Evolutionary conservation across 2,888 invertebrate species (phyloP), one percentile per base, ranked within the genome.

Genomic region (Gymnoscelis rufifasciata): DNA sequence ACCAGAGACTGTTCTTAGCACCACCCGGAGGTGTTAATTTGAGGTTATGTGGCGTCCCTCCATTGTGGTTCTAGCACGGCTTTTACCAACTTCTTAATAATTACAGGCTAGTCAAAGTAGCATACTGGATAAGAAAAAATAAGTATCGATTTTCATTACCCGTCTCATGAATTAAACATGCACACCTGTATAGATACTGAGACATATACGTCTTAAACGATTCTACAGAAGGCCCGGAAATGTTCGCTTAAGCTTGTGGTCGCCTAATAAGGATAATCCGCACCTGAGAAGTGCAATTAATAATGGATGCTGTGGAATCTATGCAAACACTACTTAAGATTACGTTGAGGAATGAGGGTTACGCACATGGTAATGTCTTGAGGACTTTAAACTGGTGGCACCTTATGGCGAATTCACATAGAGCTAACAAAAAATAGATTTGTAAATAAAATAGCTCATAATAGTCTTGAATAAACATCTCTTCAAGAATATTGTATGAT

Each of bases 231-330:
- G 46, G 44, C 48, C 52, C 57, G 55, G 57, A 69, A 74, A 72
- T 76, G 78, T 59, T 37, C 14, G 41, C 39, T 53, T 69, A 74
- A 66, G 73, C 67, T 71, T 83, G 88, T 64, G 87, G 87, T 63
- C 47, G 61, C 71, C 68, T 84, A 87, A 78, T 82, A 82, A 79
- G 83, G 87, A 86, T 88, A 71, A 88, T 86, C 64, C 68, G 62
- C 83, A 80, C 82, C 78, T 84, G 84, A 81, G 82, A 64, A 79
- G 80, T 78, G 84, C 82, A 83, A 87, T 88, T 86, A 86, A 87
- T 88, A 83, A 86, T 87, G 80, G 70, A 86, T 61, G 51, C 65
- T 67, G 62, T 45, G 63, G 67, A 73, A 71, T 75, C 67, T 67
- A 63, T 60, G 68, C 66, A 72, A 75, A 77, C 65, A 68, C 65